Conservation (phyloP, 2,113 vertebrate species). For the Chaenogobius annularis region DNA sequence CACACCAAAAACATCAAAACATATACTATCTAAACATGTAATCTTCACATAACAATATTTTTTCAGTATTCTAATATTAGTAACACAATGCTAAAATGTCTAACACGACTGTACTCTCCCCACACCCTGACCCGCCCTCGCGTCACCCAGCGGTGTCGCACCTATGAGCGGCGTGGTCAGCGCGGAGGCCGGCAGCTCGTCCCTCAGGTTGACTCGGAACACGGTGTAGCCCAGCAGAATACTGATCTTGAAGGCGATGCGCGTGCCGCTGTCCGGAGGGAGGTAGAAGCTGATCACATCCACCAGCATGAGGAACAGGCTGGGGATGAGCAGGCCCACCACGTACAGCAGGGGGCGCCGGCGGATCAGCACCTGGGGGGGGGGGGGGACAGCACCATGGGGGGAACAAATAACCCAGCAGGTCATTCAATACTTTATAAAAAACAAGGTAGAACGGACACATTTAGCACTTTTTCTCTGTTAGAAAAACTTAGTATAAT, state of each 20-base stretch:
- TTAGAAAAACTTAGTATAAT: too few species aligned
- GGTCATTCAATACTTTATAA: too few species aligned
- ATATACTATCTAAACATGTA: too few species aligned
- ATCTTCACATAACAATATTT: too few species aligned
- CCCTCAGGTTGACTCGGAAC: slow-evolving; percentile 83
- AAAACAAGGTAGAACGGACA: too few species aligned
- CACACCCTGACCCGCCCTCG: too few species aligned
- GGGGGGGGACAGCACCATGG: neutral
- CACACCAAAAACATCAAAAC: too few species aligned
- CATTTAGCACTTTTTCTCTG: too few species aligned
- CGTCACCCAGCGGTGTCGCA: slow-evolving; percentile 42
- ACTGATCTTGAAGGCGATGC: slow-evolving; percentile 84
- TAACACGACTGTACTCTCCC: too few species aligned
- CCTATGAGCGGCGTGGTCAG: slow-evolving; percentile 82
- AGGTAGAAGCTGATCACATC: slow-evolving; percentile 87
- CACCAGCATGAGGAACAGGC: slow-evolving; percentile 84
- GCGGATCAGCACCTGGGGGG: slow-evolving; percentile 81
- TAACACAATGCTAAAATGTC: too few species aligned
- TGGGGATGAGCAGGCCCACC: slow-evolving; percentile 83
- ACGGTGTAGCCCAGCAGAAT: slow-evolving; percentile 87
- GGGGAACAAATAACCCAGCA: neutral
- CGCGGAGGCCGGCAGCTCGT: slow-evolving; percentile 76
- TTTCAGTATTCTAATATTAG: too few species aligned
- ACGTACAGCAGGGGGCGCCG: slow-evolving; percentile 83
- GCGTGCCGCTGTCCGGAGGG: slow-evolving; percentile 78